Base-by-base conservation (phyloP, 2,113 vertebrate species). In the Anarhynchus alexandrinus region DNA sequence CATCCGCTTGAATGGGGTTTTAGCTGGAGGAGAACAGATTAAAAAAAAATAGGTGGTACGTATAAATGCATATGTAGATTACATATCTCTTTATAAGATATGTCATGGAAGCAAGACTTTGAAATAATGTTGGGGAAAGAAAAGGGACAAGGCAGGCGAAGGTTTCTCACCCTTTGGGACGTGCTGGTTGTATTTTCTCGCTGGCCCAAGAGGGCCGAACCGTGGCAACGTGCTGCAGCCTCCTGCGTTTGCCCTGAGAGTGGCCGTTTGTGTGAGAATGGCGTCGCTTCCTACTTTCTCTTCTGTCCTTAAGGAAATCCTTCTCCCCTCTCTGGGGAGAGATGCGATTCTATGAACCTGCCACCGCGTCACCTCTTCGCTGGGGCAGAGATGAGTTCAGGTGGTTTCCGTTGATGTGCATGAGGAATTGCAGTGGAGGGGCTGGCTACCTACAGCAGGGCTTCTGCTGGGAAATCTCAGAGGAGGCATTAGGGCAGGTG, bases 161-260 rank as follows among this genome's bases (percentile, higher is more conserved):
- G 21, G 7, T 25, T 54, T 61, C 38, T 36, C 18, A 8, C 40
- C 30, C 16, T 38, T 77, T 52, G 58, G 23, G 61, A 3, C 0
- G 10, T 55, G 38, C 66, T 43, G 40, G 25, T 40, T 73, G 2
- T 12, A 3, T 47, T 34, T 34, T 66, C 43, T 80, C 0, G 0
- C 55, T 58, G 36, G 30, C 71, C 34, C 17, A 15, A 20, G 43
- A 5, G 0, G 3, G 79, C 36, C 5, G 1, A 25, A 25, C 7
- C 29, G 1, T 21, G n/a, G 19, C 54, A 4, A 2, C 0, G 6
- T 2, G 6, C 52, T 58, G 26, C n/a, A 27, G 64, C 52, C 42
- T 13, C n/a, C 26, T 5, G 27, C 11, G 0, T 13, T 36, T 17
- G 51, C 69, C 10, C 1, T 8, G 30, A n/a, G 42, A 5, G 15